A percentile compares a stretch with the other conserved stretches of the same genome.
phyloP scores from a whole-genome alignment of 2,888 invertebrate genomes.

The Ypsolopha scabrella region DNA sequence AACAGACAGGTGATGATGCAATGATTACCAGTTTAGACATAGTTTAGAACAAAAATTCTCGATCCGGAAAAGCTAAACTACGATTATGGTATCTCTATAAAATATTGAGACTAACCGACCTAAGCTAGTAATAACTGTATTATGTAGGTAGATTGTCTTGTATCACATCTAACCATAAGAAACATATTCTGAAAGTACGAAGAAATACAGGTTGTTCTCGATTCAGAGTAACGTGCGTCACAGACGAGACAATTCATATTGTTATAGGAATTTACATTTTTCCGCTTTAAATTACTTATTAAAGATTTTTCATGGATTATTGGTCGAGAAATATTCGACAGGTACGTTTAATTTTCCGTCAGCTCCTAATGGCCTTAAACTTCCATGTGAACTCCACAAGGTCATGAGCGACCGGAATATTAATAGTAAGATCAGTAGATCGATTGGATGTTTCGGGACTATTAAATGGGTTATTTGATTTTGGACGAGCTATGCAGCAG shows the following conservation, averaged over 20 bases:
- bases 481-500: constrained; percentile 39
- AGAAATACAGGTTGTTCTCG: too few relatives aligned
- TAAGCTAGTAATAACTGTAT: too few relatives aligned
- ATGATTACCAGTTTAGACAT: neutral
- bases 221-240: too few relatives aligned
- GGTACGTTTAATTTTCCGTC: constrained; percentile 10
- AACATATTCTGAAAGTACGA: too few relatives aligned
- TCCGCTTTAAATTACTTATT: neutral
- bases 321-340: neutral
- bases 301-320: neutral
- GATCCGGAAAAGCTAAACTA: neutral
- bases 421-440: constrained; percentile 31
- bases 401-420: constrained; percentile 22
- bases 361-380: constrained; percentile 51
- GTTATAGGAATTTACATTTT: neutral
- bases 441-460: constrained; percentile 26
- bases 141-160: too few relatives aligned
- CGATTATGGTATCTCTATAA: too few relatives aligned
- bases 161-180: too few relatives aligned
- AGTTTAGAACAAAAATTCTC: neutral
- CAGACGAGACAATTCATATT: too few relatives aligned
- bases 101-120: too few relatives aligned
- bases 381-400: constrained; percentile 58
- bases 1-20: constrained; percentile 7
- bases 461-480: constrained; percentile 13